A percentile compares a stretch with the other conserved stretches of the same genome.
phyloP scores from a whole-genome alignment of 1,140 invertebrate species.

The Pinna nobilis region DNA sequence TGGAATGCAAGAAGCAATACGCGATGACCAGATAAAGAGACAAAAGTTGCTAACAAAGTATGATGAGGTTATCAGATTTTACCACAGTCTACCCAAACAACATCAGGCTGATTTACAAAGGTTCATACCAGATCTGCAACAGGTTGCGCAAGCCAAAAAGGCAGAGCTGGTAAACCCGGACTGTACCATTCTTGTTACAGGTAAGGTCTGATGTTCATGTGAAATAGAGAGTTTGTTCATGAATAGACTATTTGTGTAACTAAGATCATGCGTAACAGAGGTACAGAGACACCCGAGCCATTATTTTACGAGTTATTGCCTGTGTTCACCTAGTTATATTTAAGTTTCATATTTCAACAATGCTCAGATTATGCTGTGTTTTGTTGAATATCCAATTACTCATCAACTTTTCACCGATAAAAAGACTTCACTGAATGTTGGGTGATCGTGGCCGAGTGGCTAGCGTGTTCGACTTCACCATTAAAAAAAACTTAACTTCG shows the following conservation, averaged over 20 bases:
- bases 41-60: slow-evolving; percentile 36
- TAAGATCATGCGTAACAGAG: neutral
- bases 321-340: neutral
- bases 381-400: no score
- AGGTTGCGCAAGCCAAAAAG: slow-evolving; percentile 25
- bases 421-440: no score
- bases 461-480: no score
- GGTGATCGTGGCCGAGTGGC: no score
- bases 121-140: slow-evolving; percentile 45
- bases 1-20: slow-evolving; percentile 44
- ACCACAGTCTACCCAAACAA: slow-evolving; percentile 41
- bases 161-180: slow-evolving; percentile 48
- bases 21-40: slow-evolving; percentile 39
- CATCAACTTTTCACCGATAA: no score
- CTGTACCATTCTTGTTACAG: slow-evolving; percentile 55
- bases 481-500: no score
- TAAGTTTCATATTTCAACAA: neutral
- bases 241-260: neutral
- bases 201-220: slow-evolving; percentile 18
- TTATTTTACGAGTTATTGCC: neutral
- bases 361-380: no score
- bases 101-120: slow-evolving; percentile 47
- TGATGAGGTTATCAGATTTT: slow-evolving; percentile 28
- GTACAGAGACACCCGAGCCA: no score
- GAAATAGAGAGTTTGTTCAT: no score